Percentiles rank a stretch among this genome's conserved stretches.
Conservation (phyloP, 1,140 invertebrate species). For the Adelges cooleyi region DNA sequence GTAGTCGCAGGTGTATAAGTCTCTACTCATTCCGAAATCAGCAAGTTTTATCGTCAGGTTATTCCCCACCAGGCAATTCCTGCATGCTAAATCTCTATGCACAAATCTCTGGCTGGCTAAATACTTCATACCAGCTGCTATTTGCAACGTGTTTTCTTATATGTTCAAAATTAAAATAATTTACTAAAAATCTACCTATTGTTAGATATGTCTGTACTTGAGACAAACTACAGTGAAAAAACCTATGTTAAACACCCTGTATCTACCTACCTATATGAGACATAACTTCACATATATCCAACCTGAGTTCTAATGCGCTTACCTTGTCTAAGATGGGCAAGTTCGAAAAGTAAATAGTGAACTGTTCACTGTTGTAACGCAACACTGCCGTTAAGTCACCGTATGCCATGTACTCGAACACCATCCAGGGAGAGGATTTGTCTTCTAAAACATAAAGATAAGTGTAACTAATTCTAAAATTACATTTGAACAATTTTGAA, state of each 20-base stretch:
- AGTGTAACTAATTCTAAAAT: too few relatives aligned
- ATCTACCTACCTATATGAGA: too few relatives aligned
- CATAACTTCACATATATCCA: too few relatives aligned
- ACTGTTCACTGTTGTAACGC: slow-evolving; percentile 48
- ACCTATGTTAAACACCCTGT: too few relatives aligned
- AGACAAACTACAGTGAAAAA: too few relatives aligned
- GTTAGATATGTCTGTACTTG: too few relatives aligned
- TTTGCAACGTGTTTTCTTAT: too few relatives aligned
- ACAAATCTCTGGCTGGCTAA: slow-evolving; percentile 78
- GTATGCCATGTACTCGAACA: slow-evolving; percentile 85
- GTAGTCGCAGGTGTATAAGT: slow-evolving; percentile 85
- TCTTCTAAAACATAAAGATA: too few relatives aligned
- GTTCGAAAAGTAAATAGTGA: slow-evolving; percentile 34
- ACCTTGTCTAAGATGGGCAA: slow-evolving; percentile 34
- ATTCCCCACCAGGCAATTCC: slow-evolving; percentile 77
- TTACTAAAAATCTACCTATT: too few relatives aligned
- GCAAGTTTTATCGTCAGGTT: slow-evolving; percentile 75
- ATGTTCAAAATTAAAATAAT: too few relatives aligned
- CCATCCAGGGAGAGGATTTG: slow-evolving; percentile 70
- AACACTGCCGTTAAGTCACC: slow-evolving; percentile 78
- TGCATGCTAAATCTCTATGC: slow-evolving; percentile 79
- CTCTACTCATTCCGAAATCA: slow-evolving; percentile 82
- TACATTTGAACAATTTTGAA: too few relatives aligned
- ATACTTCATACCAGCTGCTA: slow-evolving; percentile 79
- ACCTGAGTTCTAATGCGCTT: too few relatives aligned